Evolutionary conservation across 2,888 invertebrate species (phyloP).

Genomic region (Autographa gamma): DNA sequence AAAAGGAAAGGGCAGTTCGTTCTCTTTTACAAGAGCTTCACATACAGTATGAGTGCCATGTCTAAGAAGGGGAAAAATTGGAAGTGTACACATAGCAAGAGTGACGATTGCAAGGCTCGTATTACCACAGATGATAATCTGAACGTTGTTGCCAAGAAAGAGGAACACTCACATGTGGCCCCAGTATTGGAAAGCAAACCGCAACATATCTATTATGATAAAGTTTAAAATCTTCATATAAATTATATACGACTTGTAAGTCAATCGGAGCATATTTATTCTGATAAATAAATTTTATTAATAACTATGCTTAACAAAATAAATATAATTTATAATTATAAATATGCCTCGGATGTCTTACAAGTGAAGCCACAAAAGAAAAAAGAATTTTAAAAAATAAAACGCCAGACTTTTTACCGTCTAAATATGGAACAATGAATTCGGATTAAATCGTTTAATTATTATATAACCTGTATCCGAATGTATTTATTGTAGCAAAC

Average conservation of each 20-base stretch:
- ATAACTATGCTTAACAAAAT: too few species aligned
- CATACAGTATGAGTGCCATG: slow-evolving; percentile 73
- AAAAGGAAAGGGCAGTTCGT: slow-evolving; percentile 75
- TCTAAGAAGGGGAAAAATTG: slow-evolving; percentile 83
- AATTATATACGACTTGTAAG: too few species aligned
- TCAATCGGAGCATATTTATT: too few species aligned
- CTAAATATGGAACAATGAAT: too few species aligned
- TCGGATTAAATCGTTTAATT: too few species aligned
- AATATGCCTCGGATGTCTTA: too few species aligned
- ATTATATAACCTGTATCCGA: too few species aligned
- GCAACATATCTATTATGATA: slow-evolving; percentile 81
- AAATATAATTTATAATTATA: too few species aligned
- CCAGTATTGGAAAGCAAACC: slow-evolving; percentile 69
- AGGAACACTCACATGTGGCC: slow-evolving; percentile 71
- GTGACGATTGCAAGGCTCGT: slow-evolving; percentile 74
- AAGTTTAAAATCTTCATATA: neutral
- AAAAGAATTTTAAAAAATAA: neutral
- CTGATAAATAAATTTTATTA: too few species aligned
- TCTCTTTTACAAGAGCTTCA: slow-evolving; percentile 73
- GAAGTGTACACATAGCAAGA: slow-evolving; percentile 79
- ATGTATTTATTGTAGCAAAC: too few species aligned
- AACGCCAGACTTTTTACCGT: neutral
- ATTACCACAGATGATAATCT: slow-evolving; percentile 76
- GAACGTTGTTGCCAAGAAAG: slow-evolving; percentile 71
- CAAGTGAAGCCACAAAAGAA: too few species aligned